Conservation (phyloP, 1,140 invertebrate genomes). For the Drosophila navojoa region DNA sequence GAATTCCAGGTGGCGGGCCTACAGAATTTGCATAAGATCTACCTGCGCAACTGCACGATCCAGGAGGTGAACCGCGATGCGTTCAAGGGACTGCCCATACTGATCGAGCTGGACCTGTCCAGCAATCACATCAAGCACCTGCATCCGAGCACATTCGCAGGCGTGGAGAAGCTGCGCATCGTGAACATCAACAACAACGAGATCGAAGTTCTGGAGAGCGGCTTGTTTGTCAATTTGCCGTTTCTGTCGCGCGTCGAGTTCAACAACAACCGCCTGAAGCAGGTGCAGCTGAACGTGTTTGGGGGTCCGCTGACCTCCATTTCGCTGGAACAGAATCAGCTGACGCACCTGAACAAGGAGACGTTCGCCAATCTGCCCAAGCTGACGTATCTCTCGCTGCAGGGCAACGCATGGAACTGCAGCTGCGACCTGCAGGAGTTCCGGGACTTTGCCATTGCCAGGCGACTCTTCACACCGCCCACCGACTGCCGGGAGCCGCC, state of each 20-base stretch:
- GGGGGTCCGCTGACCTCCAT: constrained; percentile 88
- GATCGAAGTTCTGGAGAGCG: constrained; percentile 88
- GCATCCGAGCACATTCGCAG: constrained; percentile 89
- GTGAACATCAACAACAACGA: constrained; percentile 90
- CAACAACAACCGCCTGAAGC: constrained; percentile 89
- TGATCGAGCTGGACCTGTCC: constrained; percentile 94
- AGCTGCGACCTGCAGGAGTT: constrained; percentile 93
- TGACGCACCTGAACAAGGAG: constrained; percentile 87
- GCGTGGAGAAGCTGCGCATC: constrained; percentile 88
- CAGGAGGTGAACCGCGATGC: constrained; percentile 88
- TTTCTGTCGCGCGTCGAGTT: constrained; percentile 91
- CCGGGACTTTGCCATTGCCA: constrained; percentile 89
- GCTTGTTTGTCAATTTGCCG: constrained; percentile 89
- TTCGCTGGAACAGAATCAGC: constrained; percentile 89
- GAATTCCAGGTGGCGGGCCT: constrained; percentile 89
- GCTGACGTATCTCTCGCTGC: constrained; percentile 90
- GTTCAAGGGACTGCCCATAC: constrained; percentile 89
- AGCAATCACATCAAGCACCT: constrained; percentile 89
- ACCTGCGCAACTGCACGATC: constrained; percentile 89
- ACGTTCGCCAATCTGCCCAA: constrained; percentile 86
- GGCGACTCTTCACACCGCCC: constrained; percentile 89
- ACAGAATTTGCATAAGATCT: constrained; percentile 92
- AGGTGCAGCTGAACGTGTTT: constrained; percentile 89
- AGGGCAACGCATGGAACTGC: constrained; percentile 94
- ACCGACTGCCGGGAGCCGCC: constrained; percentile 89